Percentiles rank a stretch among this genome's conserved stretches.
These are phyloP conservation scores for Virgularia gustaviana DNA, from an alignment of 92 coral and sea anemone species.

Conservation along the genomic window DNA sequence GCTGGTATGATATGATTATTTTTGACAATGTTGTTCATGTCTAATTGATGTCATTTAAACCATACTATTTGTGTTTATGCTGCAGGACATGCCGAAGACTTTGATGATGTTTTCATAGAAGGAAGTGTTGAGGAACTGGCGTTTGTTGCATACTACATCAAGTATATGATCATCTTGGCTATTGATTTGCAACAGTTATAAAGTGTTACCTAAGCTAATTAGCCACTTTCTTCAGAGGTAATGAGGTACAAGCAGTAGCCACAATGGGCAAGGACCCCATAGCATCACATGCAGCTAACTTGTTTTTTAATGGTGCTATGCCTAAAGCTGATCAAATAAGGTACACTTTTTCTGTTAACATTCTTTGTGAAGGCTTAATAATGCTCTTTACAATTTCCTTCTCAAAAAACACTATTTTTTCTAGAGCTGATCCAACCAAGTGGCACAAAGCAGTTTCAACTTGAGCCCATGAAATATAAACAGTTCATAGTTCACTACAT, in stretches of 20 bases:
- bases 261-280: constrained; percentile 87
- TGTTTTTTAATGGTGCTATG: constrained; percentile 74
- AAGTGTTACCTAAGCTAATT: neutral
- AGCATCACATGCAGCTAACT: constrained; percentile 83
- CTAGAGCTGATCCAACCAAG: constrained; percentile 31
- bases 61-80: neutral
- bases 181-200: neutral
- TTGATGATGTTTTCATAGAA: constrained; percentile 83
- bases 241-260: constrained; percentile 75
- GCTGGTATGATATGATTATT: too few relatives aligned
- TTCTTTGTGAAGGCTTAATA: neutral
- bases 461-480: neutral
- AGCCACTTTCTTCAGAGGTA: constrained; percentile 72
- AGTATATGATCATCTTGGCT: constrained; percentile 49
- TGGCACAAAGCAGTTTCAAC: constrained; percentile 19
- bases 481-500: neutral
- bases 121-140: constrained; percentile 68
- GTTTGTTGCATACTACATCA: constrained; percentile 80
- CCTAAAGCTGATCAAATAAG: constrained; percentile 59
- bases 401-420: neutral
- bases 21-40: neutral
- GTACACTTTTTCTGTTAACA: neutral
- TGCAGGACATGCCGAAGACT: constrained; percentile 81
- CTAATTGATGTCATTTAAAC: neutral
- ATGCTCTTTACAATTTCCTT: neutral